These are phyloP conservation scores for Tapirus indicus DNA, from an alignment of 2,797 vertebrate genomes.

Conservation along the genomic window DNA sequence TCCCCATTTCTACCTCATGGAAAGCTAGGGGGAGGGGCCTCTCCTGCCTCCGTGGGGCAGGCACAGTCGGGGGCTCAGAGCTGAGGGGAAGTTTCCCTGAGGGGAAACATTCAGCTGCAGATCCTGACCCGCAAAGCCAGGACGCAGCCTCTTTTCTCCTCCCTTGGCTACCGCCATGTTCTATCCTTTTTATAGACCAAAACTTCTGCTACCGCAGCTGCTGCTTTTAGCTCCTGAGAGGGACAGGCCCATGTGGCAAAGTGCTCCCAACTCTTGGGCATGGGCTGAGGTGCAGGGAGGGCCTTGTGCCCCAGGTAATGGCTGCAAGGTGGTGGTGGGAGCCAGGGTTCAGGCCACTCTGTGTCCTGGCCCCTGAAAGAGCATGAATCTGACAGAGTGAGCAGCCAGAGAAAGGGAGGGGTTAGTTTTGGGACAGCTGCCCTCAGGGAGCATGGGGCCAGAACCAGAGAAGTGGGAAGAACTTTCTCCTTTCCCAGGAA, in stretches of 20 bases:
- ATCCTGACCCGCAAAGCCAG: fast-evolving
- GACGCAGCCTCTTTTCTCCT: neutral
- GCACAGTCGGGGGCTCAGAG: neutral
- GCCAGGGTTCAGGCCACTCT: neutral
- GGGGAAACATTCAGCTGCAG: too few species aligned
- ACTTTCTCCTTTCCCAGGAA: neutral
- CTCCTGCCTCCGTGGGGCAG: neutral
- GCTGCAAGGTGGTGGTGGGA: neutral
- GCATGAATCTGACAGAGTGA: neutral
- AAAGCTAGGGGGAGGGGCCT: neutral
- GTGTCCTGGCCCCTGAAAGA: neutral
- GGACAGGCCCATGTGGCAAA: neutral
- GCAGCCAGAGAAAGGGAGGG: neutral
- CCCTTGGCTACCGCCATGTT: neutral
- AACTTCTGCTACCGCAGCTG: neutral
- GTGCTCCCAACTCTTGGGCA: neutral
- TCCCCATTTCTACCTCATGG: neutral
- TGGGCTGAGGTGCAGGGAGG: neutral
- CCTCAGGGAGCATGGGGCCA: neutral
- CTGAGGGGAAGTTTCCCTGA: neutral
- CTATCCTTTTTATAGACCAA: neutral
- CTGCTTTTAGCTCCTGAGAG: neutral
- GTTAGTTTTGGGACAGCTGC: neutral
- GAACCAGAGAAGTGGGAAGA: neutral
- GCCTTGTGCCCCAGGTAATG: neutral